Conservation (phyloP, 2,797 vertebrate genomes). For the Philypnodon macrostomus region DNA sequence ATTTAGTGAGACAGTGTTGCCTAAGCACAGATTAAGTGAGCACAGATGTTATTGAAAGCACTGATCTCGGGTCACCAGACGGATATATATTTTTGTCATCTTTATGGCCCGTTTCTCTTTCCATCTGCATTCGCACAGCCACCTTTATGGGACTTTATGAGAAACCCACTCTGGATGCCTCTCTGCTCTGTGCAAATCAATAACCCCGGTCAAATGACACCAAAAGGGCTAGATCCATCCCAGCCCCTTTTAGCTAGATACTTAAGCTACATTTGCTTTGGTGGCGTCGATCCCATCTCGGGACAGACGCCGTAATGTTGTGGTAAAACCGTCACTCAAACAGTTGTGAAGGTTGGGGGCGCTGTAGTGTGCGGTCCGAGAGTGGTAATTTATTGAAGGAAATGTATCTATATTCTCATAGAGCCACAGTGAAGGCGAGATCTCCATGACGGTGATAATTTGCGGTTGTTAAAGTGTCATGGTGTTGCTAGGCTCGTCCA, state of each 20-base stretch:
- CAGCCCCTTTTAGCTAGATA: conserved; percentile 85
- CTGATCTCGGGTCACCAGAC: conserved; percentile 40
- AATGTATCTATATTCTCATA: conserved; percentile 90
- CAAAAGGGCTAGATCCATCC: conserved; percentile 78
- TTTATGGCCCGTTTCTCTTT: conserved; percentile 60
- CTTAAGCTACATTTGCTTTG: conserved; percentile 90
- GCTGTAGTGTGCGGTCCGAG: conserved; percentile 50
- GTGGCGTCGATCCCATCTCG: conserved; percentile 76
- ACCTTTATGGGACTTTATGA: conserved; percentile 79
- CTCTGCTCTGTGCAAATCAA: conserved; percentile 84
- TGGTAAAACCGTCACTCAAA: conserved; percentile 90
- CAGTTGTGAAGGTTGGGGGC: conserved; percentile 39
- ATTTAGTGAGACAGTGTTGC: conserved; percentile 27
- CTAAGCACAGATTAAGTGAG: conserved; percentile 54
- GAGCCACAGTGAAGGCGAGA: conserved; percentile 84
- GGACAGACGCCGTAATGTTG: conserved; percentile 90
- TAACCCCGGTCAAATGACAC: conserved; percentile 89
- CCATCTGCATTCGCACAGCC: conserved; percentile 81
- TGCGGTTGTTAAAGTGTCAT: conserved; percentile 93
- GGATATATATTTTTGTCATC: conserved; percentile 56
- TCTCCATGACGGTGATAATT: conserved; percentile 92
- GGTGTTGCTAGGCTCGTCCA: conserved; percentile 81
- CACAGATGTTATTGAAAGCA: conserved; percentile 55
- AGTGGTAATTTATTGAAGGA: conserved; percentile 86
- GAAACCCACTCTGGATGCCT: conserved; percentile 85